Evolutionary conservation across 2,888 invertebrate genomes (phyloP), one percentile per base, ranked within the genome.

Genomic region (Chymomyza procnemis): DNA sequence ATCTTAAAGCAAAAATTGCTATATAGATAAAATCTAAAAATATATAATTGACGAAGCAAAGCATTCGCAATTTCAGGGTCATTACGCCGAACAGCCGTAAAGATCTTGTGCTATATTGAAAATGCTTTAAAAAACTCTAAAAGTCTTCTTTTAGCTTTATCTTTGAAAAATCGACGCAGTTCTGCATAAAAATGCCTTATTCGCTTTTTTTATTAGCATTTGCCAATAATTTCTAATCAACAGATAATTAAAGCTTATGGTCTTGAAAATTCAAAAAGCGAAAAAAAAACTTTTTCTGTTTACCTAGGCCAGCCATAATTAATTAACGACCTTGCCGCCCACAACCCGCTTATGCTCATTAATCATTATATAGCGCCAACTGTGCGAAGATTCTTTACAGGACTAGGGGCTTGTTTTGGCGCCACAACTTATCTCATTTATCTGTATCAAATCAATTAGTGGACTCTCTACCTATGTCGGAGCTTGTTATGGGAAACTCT

Each of bases 401-500:
- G 34, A 41, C 34, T 41, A 12, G 34, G 64, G 64, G n/a, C 67
- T 19, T 34, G 47, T 60, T 19, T 46, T 30, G 62, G 61, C 69
- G 73, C 65, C 65, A 64, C 34, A 8, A 64, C 66, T 72, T 58
- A 69, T 78, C 76, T 83, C 85, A 83, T 82, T 87, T 84, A 85
- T 85, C 85, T 85, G 77, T 74, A 87, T 80, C 85, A 79, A 85
- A 84, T 82, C 84, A 84, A 84, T 84, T 84, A 87, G 87, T 71
- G 58, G 12, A 12, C 34, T 41, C 34, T 41, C 34, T 41, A 41
- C 34, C 34, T 41, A 41, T 41, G 34, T 41, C 26, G 26, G 26
- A 6, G 6, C 26, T 4, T 41, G 34, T 41, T 12, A 12, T 12
- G 47, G 47, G 5, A 3, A 2, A 4, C 8, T 19, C 19, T 50